Percentiles rank a stretch among this genome's conserved stretches.
These are phyloP conservation scores for Gymnodraco acuticeps DNA, from an alignment of 2,797 vertebrate species.

Conservation along the genomic window DNA sequence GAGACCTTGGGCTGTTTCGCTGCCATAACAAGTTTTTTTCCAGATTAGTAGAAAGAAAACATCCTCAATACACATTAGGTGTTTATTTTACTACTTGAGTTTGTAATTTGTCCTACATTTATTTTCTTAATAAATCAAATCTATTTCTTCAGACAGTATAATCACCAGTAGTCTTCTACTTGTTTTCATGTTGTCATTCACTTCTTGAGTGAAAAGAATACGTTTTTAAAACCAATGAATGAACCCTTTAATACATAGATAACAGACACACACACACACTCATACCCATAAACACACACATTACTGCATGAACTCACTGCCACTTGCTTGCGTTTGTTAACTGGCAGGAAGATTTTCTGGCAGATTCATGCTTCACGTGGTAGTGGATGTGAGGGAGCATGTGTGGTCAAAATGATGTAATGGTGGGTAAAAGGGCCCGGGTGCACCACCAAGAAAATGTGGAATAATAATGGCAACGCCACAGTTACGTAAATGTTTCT, in stretches of 20 bases:
- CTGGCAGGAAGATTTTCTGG: constrained; percentile 43
- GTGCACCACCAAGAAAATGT: constrained; percentile 36
- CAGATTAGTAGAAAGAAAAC: too few species aligned
- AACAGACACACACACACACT: background rate
- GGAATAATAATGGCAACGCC: constrained; percentile 47
- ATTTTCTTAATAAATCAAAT: too few species aligned
- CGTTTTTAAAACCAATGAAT: constrained; percentile 1
- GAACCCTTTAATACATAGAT: background rate
- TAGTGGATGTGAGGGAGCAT: constrained; percentile 28
- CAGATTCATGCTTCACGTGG: constrained; percentile 41
- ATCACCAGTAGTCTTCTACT: background rate
- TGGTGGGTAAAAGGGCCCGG: constrained; percentile 47
- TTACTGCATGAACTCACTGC: constrained; percentile 22
- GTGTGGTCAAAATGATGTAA: constrained; percentile 60
- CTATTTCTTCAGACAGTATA: too few species aligned
- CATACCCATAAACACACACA: background rate
- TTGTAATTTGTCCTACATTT: too few species aligned
- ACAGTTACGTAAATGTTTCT: constrained; percentile 43
- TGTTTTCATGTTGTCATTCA: background rate
- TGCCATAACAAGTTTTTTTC: too few species aligned
- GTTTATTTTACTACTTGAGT: too few species aligned
- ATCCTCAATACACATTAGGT: too few species aligned
- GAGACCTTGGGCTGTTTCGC: too few species aligned
- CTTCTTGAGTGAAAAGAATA: background rate
- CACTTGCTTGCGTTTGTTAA: constrained; percentile 21